Conservation (phyloP, 2,113 vertebrate species). For the Nematolebias whitei region DNA sequence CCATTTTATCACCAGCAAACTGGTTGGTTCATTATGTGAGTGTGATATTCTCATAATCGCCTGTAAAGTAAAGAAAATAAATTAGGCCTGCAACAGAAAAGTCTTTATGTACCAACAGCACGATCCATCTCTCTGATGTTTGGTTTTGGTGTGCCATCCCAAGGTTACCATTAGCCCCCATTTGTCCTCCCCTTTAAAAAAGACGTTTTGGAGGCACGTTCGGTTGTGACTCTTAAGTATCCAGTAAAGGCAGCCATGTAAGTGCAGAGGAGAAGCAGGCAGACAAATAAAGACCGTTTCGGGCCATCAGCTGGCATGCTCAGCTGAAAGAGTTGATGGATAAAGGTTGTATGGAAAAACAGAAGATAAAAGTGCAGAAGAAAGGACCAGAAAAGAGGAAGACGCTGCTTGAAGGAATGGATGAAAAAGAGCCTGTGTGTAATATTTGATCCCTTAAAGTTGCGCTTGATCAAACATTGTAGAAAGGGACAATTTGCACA, state of each 20-base stretch:
- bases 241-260: constrained; percentile 7
- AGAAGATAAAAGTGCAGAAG: background rate
- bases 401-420: constrained; percentile 17
- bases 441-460: constrained; percentile 59
- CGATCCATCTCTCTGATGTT: no score
- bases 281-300: constrained; percentile 30
- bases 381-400: constrained; percentile 9
- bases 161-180: no score
- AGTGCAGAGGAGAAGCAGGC: constrained; percentile 20
- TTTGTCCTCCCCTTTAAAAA: no score
- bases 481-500: constrained; percentile 72
- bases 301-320: constrained; percentile 6
- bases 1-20: no score
- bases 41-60: no score
- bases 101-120: no score
- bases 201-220: no score
- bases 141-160: no score
- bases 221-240: constrained; percentile 6
- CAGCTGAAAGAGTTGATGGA: constrained; percentile 1
- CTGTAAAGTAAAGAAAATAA: no score
- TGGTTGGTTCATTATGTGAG: no score
- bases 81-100: no score
- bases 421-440: constrained; percentile 33
- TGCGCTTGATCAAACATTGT: constrained; percentile 55
- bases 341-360: background rate